Conservation (phyloP, 2,113 vertebrate species). For the Lontra canadensis region DNA sequence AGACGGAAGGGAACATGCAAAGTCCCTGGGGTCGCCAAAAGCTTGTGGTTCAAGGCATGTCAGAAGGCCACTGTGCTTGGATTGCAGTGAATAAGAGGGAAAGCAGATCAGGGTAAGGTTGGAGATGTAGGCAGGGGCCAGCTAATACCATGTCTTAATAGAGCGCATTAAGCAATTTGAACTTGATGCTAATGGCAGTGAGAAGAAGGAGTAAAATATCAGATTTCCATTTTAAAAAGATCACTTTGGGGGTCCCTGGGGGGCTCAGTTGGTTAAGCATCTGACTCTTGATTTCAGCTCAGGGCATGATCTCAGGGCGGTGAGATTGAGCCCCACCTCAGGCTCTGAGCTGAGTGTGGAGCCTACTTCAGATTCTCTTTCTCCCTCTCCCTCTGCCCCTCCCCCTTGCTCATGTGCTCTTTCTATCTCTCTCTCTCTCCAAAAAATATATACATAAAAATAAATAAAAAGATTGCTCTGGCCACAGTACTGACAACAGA, state of each 20-base stretch:
- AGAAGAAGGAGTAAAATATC: slow-evolving; percentile 17
- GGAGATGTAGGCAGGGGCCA: not conserved
- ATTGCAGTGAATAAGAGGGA: not conserved
- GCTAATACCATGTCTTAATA: not conserved
- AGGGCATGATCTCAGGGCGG: not conserved
- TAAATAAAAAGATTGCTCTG: not conserved
- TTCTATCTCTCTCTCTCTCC: no score
- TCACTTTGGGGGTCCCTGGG: not conserved
- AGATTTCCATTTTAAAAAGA: slow-evolving; percentile 36
- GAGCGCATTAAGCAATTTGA: not conserved
- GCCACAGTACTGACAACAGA: not conserved
- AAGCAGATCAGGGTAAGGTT: not conserved
- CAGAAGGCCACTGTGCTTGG: not conserved
- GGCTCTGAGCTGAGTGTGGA: not conserved
- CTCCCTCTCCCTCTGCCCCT: no score
- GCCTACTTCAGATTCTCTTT: not conserved
- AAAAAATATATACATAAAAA: no score
- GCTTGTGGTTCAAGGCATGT: not conserved
- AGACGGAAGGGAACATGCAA: not conserved
- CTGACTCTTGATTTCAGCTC: not conserved
- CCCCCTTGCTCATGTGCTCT: no score
- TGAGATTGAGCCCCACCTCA: not conserved
- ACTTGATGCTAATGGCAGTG: slow-evolving; percentile 6
- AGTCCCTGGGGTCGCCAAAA: not conserved
- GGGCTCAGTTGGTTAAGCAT: not conserved